These are phyloP conservation scores for Fratercula arctica DNA, from an alignment of 2,797 vertebrate genomes.

Conservation along the genomic window DNA sequence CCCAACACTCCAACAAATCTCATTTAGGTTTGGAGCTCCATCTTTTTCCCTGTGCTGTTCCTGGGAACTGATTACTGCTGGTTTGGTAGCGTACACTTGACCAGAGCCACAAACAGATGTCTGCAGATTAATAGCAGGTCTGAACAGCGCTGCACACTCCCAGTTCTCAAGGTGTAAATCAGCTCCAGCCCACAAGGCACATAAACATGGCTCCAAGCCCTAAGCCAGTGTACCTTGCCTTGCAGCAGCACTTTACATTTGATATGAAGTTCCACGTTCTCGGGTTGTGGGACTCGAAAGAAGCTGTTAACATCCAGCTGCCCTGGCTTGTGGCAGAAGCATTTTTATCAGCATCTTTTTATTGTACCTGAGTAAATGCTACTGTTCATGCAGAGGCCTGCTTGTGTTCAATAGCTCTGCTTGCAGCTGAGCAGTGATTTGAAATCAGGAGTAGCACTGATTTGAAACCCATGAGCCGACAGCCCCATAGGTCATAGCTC, in stretches of 20 bases:
- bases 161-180: neutral
- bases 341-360: neutral
- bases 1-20: neutral
- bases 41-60: neutral
- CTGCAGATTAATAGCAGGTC: neutral
- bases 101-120: neutral
- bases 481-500: neutral
- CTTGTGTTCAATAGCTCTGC: neutral
- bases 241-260: neutral
- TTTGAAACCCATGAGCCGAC: neutral
- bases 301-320: neutral
- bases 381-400: neutral
- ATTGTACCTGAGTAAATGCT: neutral
- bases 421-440: neutral
- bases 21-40: neutral
- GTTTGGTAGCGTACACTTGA: neutral
- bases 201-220: neutral
- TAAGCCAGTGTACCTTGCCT: neutral
- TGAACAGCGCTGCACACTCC: neutral
- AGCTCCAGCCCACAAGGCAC: neutral
- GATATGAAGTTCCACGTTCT: fast-evolving
- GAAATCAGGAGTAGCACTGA: neutral
- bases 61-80: neutral
- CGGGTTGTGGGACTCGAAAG: neutral
- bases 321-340: neutral